Conservation (phyloP, 2,113 vertebrate species). For the Machaerirhynchus nigripectus region DNA sequence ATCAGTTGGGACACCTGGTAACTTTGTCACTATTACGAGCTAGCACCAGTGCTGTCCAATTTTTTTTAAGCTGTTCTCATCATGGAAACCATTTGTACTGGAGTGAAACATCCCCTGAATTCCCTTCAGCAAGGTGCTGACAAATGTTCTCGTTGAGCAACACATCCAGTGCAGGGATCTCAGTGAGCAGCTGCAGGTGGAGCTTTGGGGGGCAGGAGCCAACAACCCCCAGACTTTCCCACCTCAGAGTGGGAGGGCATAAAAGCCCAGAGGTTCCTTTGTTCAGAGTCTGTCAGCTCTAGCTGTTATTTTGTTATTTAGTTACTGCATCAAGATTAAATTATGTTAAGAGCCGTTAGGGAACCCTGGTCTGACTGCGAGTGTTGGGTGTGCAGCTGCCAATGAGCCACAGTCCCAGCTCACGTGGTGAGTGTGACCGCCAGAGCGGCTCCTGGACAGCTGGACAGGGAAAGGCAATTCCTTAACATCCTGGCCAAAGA, state of each 20-base stretch:
- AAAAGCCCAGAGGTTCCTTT: background rate
- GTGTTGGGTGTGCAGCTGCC: background rate
- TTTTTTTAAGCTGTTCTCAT: background rate
- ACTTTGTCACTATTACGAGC: background rate
- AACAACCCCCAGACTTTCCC: accelerated
- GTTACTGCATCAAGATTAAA: too few species aligned
- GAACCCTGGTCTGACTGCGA: background rate
- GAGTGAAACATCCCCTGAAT: background rate
- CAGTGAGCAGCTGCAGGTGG: background rate
- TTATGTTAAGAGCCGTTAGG: background rate
- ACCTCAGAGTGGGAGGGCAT: too few species aligned
- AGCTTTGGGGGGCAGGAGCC: background rate
- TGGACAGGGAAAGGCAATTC: background rate
- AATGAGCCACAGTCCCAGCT: accelerated
- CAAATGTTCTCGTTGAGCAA: accelerated
- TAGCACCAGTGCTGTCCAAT: accelerated
- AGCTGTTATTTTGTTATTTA: background rate
- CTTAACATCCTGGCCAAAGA: background rate
- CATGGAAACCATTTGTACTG: background rate
- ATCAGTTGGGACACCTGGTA: background rate
- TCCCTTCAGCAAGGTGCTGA: background rate
- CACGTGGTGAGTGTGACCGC: too few species aligned
- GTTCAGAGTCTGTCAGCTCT: background rate
- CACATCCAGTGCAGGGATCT: background rate
- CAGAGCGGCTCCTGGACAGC: background rate